Conservation (phyloP, 2,797 vertebrate species). For the Pteronotus mesoamericanus region DNA sequence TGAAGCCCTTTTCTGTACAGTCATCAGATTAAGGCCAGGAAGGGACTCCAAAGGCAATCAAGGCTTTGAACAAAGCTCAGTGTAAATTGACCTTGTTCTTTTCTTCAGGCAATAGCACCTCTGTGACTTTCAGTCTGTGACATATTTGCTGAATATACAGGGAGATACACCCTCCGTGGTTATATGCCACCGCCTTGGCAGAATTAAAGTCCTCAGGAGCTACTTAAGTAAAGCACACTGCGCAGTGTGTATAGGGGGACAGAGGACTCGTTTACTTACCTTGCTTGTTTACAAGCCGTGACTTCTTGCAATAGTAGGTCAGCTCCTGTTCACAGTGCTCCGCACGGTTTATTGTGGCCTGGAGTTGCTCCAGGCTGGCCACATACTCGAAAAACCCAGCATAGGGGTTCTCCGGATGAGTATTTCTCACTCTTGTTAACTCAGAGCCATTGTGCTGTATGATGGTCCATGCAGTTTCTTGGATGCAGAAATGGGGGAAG, state of each 20-base stretch:
- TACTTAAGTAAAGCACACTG: fast-evolving
- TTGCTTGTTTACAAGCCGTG: slow-evolving; percentile 87
- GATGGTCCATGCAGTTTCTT: slow-evolving; percentile 92
- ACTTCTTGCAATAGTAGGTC: slow-evolving; percentile 93
- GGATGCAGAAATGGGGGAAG: slow-evolving; percentile 73
- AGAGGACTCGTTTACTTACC: slow-evolving; percentile 80
- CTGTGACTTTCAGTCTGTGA: slow-evolving; percentile 27
- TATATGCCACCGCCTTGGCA: not conserved
- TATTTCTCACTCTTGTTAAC: slow-evolving; percentile 86
- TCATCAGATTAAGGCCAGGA: not conserved
- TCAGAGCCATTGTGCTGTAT: slow-evolving; percentile 93
- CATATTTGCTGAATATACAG: not conserved
- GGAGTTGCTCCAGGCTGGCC: slow-evolving; percentile 88
- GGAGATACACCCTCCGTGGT: not conserved
- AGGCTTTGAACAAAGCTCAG: slow-evolving; percentile 35
- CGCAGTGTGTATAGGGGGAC: fast-evolving
- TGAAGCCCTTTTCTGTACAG: not conserved
- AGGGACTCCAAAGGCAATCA: not conserved
- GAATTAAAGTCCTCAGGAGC: slow-evolving; percentile 10
- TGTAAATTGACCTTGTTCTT: slow-evolving; percentile 49
- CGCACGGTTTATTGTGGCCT: slow-evolving; percentile 87
- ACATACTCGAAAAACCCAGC: slow-evolving; percentile 89
- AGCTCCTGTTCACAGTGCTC: slow-evolving; percentile 94
- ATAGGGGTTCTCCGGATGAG: slow-evolving; percentile 82
- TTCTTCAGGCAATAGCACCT: slow-evolving; percentile 19